phyloP scores from a whole-genome alignment of 2,888 invertebrate species.

The Eudasyphora cyanicolor region DNA sequence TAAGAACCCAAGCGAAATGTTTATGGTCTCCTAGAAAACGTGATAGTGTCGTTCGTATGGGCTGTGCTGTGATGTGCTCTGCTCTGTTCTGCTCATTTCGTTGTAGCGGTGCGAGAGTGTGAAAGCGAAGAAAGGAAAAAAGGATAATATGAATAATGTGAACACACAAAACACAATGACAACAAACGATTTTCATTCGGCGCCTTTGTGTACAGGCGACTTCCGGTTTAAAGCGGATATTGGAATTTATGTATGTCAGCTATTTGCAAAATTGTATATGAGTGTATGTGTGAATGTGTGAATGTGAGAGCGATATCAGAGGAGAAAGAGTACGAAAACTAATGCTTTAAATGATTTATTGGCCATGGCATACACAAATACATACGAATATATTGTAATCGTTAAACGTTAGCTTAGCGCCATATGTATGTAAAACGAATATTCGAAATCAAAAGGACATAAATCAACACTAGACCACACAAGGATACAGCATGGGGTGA shows the following conservation, averaged over 20 bases:
- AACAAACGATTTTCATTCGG: slow-evolving; percentile 42
- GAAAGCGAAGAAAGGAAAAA: background rate
- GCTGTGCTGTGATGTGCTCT: no score
- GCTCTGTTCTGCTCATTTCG: no score
- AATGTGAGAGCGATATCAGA: background rate
- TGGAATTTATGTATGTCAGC: slow-evolving; percentile 30
- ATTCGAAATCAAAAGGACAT: no score
- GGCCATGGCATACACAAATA: no score
- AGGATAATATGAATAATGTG: slow-evolving; percentile 10
- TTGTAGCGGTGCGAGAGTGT: background rate
- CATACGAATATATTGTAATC: no score
- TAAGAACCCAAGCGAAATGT: slow-evolving; percentile 27
- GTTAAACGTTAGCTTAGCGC: no score
- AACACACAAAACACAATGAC: slow-evolving; percentile 40
- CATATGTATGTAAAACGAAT: no score
- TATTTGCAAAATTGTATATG: no score
- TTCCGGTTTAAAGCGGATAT: slow-evolving; percentile 57
- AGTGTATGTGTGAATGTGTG: background rate
- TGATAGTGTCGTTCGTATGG: no score
- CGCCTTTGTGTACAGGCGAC: slow-evolving; percentile 49
- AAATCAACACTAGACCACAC: no score
- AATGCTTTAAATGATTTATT: no score
- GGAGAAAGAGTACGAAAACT: background rate
- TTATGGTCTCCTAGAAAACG: slow-evolving; percentile 16
- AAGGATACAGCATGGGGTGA: no score